phyloP scores from a whole-genome alignment of 2,888 invertebrate species.

The Drosophila longiperda region DNA sequence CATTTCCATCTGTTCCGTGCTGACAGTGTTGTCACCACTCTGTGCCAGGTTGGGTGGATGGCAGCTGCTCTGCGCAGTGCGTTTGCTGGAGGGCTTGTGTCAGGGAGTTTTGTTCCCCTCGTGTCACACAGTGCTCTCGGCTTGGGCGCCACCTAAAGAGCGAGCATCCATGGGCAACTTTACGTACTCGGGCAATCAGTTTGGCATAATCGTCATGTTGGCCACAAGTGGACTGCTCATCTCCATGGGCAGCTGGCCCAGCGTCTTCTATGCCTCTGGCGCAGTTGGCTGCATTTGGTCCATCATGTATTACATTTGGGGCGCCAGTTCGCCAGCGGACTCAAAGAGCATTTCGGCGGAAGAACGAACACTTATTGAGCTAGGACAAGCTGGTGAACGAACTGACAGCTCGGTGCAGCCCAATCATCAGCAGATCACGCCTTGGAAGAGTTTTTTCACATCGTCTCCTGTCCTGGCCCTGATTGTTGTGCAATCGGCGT shows the following conservation, averaged over 20 bases:
- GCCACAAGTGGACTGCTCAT: slow-evolving; percentile 89
- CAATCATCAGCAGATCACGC: slow-evolving; percentile 84
- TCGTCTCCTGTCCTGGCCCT: slow-evolving; percentile 88
- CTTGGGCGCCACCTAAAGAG: slow-evolving; percentile 89
- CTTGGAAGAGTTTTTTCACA: slow-evolving; percentile 88
- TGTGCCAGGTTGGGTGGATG: slow-evolving; percentile 88
- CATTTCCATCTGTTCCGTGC: slow-evolving; percentile 87
- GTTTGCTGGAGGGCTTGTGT: slow-evolving; percentile 90
- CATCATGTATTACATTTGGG: slow-evolving; percentile 86
- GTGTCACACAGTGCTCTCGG: slow-evolving; percentile 89
- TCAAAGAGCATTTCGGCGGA: slow-evolving; percentile 87
- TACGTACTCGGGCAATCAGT: slow-evolving; percentile 88
- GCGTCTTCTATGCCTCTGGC: slow-evolving; percentile 88
- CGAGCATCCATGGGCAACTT: slow-evolving; percentile 87
- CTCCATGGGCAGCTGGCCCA: slow-evolving; percentile 88
- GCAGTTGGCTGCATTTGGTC: slow-evolving; percentile 86
- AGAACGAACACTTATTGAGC: slow-evolving; percentile 89
- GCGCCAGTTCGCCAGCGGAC: slow-evolving; percentile 87
- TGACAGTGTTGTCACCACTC: slow-evolving; percentile 89
- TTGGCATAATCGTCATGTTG: slow-evolving; percentile 89
- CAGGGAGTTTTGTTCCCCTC: slow-evolving; percentile 91
- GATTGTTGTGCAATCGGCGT: slow-evolving; percentile 86
- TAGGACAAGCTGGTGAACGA: slow-evolving; percentile 84
- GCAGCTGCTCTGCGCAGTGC: slow-evolving; percentile 87
- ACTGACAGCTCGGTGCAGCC: slow-evolving; percentile 35